Evolutionary conservation across 2,888 invertebrate genomes (phyloP), one percentile per base, ranked within the genome.

Genomic region (Agrypnus murinus): DNA sequence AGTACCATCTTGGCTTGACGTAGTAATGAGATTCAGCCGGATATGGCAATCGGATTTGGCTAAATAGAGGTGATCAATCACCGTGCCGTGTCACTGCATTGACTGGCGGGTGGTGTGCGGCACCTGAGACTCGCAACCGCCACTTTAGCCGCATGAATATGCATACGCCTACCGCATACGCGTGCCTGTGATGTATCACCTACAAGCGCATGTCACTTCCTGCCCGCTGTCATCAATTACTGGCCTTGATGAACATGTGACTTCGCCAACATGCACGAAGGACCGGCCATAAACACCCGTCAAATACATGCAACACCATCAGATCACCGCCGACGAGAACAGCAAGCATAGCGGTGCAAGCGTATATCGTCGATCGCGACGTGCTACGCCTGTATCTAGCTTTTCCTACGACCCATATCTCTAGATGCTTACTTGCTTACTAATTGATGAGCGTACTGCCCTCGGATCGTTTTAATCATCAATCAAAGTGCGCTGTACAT

Each of bases 1-100:
- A 84, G 85, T 84, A 84, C 83, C 85, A 85, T 85, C 84, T 85
- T 85, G 85, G 83, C 83, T 82, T 85, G 85, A 85, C 85, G 84
- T 85, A 85, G 84, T 85, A 85, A 86, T 86, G 85, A 85, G 85
- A 85, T 85, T 84, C 84, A 81, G 82, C 80, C 82, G 84, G 84
- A 84, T 86, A 84, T 84, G 82, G 84, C 84, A 84, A 85, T 85
- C 81, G 85, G 85, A 85, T 83, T 83, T 83, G 81, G 82, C 79
- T 81, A 82, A 84, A 84, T 82, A 82, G 82, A 81, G 80, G 83
- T 82, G 81, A 82, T 86, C 86, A 85, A 85, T 85, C 85, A 85
- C 84, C 79, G 79, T 77, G 80, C 79, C 80, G 78, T 81, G 83
- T 84, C 84, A 75, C 80, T 82, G 83, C 81, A 83, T 83, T 81